phyloP scores from a whole-genome alignment of 2,888 invertebrate genomes.

The Halictus ligatus region DNA sequence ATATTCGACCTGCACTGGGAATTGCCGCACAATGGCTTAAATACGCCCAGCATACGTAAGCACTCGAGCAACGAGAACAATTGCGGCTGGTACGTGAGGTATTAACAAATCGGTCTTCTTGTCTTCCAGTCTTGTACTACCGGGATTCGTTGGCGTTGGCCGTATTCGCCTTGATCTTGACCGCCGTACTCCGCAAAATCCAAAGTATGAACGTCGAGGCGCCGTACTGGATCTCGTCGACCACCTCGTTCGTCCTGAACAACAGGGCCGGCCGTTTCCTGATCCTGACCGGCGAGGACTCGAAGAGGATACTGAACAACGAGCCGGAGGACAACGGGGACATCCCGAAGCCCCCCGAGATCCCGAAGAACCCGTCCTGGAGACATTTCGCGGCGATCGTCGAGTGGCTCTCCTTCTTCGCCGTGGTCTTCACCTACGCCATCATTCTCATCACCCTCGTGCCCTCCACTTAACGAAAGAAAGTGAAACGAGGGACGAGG shows the following conservation, averaged over 20 bases:
- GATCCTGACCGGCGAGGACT: conserved; percentile 62
- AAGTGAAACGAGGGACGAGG: background rate
- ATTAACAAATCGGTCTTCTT: conserved; percentile 2
- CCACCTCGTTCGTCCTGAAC: conserved; percentile 70
- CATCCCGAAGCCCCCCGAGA: conserved; percentile 18
- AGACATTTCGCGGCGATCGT: conserved; percentile 75
- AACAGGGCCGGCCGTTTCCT: conserved; percentile 74
- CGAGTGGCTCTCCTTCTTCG: conserved; percentile 77
- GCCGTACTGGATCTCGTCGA: conserved; percentile 75
- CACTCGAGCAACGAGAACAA: conserved; percentile 26
- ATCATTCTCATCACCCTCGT: conserved; percentile 70
- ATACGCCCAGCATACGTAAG: conserved; percentile 87
- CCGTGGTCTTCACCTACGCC: conserved; percentile 71
- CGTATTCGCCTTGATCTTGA: conserved; percentile 76
- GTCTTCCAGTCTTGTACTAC: conserved; percentile 78
- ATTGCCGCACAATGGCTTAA: conserved; percentile 87
- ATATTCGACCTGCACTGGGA: conserved; percentile 87
- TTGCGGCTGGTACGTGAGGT: background rate
- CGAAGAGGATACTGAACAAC: conserved; percentile 44
- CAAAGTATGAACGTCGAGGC: conserved; percentile 69
- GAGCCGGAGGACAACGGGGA: conserved; percentile 67
- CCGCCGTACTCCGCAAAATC: conserved; percentile 78
- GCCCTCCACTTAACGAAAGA: conserved; percentile 28
- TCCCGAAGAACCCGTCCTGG: conserved; percentile 72
- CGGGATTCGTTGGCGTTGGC: conserved; percentile 77